Base-by-base conservation (phyloP, 1,140 invertebrate genomes). In the Drosophila oshimai region DNA sequence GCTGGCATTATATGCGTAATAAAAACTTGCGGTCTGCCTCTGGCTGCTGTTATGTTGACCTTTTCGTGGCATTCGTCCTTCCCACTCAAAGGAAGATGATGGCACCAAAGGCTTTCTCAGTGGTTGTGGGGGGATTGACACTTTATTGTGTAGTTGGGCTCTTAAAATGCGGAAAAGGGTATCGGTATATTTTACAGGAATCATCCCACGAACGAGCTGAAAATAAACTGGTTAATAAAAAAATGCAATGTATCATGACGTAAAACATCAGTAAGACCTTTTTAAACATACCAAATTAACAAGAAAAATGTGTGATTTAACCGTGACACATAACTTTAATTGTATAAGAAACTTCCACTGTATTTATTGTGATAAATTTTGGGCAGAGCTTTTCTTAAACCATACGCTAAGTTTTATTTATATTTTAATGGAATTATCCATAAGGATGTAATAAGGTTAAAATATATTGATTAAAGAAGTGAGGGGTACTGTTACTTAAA, bases 1-100 rank as follows among this genome's bases (percentile, higher is more conserved):
- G 80, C 61, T 68, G 75, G 80, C 81, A 80, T 84, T 86, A 84
- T 84, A 73, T 86, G 79, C 79, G 79, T 86, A 84, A 86, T 86
- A 86, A 84, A 84, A 84, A 84, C 80, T 86, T 84, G 80, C 69
- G 80, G 80, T 84, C 45, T 37, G 34, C 62, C 36, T 45, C 61
- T 22, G 12, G 13, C 57, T 13, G 61, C 28, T 61, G 67, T 81
- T 81, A n/a, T n/a, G 78, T 44, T 44, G 41, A 84, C 80, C 80
- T 84, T 84, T 86, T 68, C 39, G 37, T 46, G 50, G 60, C 50
- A 45, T 46, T 62, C 49, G 45, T 37, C 49, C 31, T 39, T 44
- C 33, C 36, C 33, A n/a, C 55, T 34, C 53, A 41, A 28, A 31
- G 64, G 18, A 58, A 69, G 46, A 72, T 71, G 67, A 61, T 72